These are phyloP conservation scores for Darevskia nairensis DNA, from an alignment of 2,797 vertebrate genomes.

Conservation along the genomic window DNA sequence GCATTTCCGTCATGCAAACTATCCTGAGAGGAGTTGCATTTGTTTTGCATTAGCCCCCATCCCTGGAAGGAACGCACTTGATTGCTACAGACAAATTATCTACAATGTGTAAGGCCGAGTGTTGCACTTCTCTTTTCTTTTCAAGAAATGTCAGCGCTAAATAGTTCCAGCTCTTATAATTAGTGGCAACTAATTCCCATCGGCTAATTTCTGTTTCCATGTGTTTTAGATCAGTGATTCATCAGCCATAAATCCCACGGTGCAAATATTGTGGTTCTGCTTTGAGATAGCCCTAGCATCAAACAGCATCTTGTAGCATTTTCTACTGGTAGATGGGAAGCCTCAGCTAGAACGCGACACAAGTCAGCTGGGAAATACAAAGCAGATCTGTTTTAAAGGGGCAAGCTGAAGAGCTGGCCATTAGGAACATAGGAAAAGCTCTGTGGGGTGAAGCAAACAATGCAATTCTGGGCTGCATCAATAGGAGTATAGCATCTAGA, in stretches of 20 bases:
- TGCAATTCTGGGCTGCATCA: no score
- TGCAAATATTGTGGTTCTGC: conserved; percentile 33
- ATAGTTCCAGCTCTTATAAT: conserved; percentile 14
- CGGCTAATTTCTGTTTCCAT: conserved; percentile 37
- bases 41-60: conserved; percentile 5
- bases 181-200: conserved; percentile 15
- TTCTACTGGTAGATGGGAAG: background rate
- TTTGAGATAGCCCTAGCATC: conserved; percentile 19
- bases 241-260: conserved; percentile 14
- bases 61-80: conserved; percentile 15
- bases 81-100: background rate
- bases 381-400: background rate
- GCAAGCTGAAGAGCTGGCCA: background rate
- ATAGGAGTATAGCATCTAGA: no score
- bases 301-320: conserved; percentile 24
- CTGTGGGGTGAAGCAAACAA: background rate
- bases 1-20: background rate
- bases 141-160: background rate
- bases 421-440: background rate
- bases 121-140: background rate
- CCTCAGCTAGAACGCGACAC: background rate
- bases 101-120: background rate
- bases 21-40: background rate
- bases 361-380: background rate
- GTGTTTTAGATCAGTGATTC: conserved; percentile 44